Percentiles rank a stretch among this genome's conserved stretches.
Conservation (phyloP, 1,140 invertebrate genomes). For the Oncopodura yosiiana region DNA sequence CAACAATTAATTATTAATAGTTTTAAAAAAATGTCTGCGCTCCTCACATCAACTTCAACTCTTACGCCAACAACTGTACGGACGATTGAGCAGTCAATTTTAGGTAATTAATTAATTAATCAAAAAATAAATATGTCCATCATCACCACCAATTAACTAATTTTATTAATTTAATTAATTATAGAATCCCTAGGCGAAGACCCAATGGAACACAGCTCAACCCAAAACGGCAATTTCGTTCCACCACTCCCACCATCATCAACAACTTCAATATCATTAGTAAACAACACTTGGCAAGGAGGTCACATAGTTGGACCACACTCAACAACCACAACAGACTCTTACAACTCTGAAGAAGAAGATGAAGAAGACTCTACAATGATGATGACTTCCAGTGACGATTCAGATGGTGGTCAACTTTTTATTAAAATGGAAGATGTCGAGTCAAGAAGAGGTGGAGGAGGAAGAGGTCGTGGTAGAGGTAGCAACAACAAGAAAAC, state of each 20-base stretch:
- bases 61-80: constrained; percentile 85
- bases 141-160: too few species aligned
- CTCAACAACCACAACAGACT: background rate
- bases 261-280: constrained; percentile 11
- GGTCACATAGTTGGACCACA: constrained; percentile 28
- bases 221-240: constrained; percentile 66
- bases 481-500: background rate
- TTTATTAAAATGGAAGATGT: background rate
- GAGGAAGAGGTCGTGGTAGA: background rate
- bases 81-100: constrained; percentile 71
- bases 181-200: constrained; percentile 52
- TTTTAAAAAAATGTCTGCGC: too few species aligned
- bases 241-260: constrained; percentile 33
- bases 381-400: background rate
- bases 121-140: too few species aligned
- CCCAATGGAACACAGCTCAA: constrained; percentile 59
- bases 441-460: background rate
- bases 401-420: too few species aligned
- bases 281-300: constrained; percentile 37
- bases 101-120: constrained; percentile 38
- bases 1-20: too few species aligned
- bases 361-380: background rate
- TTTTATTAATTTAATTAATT: too few species aligned
- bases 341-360: constrained; percentile 4
- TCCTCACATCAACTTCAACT: too few species aligned